A percentile compares a stretch with the other conserved stretches of the same genome.
phyloP scores from a whole-genome alignment of 1,140 invertebrate genomes.

The Ceratoteleas bidentatus region DNA sequence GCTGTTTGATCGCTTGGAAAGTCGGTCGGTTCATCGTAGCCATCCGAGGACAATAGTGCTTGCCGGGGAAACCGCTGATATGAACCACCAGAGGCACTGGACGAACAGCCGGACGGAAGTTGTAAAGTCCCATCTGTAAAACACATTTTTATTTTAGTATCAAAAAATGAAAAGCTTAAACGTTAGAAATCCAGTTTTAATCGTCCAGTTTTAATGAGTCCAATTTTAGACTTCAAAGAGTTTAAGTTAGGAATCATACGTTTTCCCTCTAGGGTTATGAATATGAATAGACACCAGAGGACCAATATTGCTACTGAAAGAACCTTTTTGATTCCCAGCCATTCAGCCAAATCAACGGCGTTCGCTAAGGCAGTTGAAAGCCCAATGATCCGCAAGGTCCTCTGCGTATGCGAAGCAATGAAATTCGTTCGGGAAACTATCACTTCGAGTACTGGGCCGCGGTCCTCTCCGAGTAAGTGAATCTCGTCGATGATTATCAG shows the following conservation, averaged over 20 bases:
- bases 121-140: slow-evolving; percentile 93
- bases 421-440: slow-evolving; percentile 95
- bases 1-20: slow-evolving; percentile 96
- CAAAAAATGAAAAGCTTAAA: neutral
- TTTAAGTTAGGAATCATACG: too few relatives aligned
- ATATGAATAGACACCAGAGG: too few relatives aligned
- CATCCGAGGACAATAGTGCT: slow-evolving; percentile 99
- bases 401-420: slow-evolving; percentile 92
- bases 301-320: neutral
- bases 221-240: too few relatives aligned
- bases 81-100: slow-evolving; percentile 98
- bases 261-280: too few relatives aligned
- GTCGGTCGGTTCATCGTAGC: slow-evolving; percentile 99
- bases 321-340: slow-evolving; percentile 91
- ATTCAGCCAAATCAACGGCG: slow-evolving; percentile 97
- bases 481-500: slow-evolving; percentile 99
- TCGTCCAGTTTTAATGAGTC: too few relatives aligned
- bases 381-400: slow-evolving; percentile 93
- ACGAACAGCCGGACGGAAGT: slow-evolving; percentile 98
- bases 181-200: too few relatives aligned
- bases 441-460: slow-evolving; percentile 92
- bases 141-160: slow-evolving; percentile 9
- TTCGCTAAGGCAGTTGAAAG: slow-evolving; percentile 99
- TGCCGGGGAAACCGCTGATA: slow-evolving; percentile 95
- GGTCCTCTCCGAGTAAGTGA: slow-evolving; percentile 95